Conservation (phyloP, 2,113 vertebrate genomes). For the Gasterosteus nipponicus region DNA sequence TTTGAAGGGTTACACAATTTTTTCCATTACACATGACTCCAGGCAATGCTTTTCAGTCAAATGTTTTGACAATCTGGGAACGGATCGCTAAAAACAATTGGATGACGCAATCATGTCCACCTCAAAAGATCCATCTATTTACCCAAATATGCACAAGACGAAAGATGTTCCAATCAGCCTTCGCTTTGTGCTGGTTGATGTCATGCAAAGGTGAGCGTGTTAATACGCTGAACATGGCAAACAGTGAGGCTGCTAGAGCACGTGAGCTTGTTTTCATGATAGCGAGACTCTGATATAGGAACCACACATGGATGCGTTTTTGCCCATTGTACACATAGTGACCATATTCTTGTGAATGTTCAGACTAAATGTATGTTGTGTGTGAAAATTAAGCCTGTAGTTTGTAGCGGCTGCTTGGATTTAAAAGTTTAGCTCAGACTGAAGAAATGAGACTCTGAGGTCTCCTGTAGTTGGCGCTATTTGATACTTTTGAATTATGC, state of each 20-base stretch:
- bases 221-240: not conserved
- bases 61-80: not conserved
- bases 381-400: not conserved
- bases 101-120: not conserved
- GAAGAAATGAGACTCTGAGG: not conserved
- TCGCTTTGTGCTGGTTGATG: not conserved
- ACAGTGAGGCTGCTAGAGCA: not conserved
- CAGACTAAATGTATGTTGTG: not conserved
- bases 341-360: not conserved
- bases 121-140: too few species aligned
- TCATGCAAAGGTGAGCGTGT: not conserved
- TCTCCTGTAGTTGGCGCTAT: not conserved
- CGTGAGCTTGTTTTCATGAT: not conserved
- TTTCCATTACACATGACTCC: too few species aligned
- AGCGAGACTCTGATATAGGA: too few species aligned
- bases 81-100: not conserved
- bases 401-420: not conserved
- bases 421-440: not conserved
- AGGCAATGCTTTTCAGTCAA: not conserved
- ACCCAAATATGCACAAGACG: not conserved
- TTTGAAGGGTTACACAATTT: too few species aligned
- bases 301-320: not conserved
- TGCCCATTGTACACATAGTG: not conserved
- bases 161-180: not conserved
- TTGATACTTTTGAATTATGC: constrained; percentile 2